These are phyloP conservation scores for Chelidonichthys spinosus DNA, from an alignment of 2,797 vertebrate genomes.

Conservation along the genomic window DNA sequence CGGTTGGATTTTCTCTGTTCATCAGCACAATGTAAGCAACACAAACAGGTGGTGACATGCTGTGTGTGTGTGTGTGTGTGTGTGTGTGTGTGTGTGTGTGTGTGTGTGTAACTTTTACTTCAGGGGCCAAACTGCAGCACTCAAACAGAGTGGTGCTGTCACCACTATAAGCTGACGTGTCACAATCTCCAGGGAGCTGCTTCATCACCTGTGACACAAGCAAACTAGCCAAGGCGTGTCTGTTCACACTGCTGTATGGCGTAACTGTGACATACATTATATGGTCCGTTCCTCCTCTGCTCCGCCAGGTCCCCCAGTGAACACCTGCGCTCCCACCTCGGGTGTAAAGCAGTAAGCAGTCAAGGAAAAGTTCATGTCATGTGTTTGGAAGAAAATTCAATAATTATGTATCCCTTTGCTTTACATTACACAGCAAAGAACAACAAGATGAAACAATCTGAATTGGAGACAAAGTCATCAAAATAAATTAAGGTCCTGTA, in stretches of 20 bases:
- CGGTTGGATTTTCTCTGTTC: constrained; percentile 41
- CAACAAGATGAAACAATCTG: neutral
- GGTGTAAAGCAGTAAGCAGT: constrained; percentile 22
- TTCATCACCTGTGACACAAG: constrained; percentile 72
- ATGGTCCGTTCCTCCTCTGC: constrained; percentile 49
- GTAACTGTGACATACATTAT: constrained; percentile 61
- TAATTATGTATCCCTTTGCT: neutral
- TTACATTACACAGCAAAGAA: neutral
- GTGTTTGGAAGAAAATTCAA: constrained; percentile 8
- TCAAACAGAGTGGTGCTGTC: constrained; percentile 67
- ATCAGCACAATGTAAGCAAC: constrained; percentile 28
- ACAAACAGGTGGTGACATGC: constrained; percentile 22
- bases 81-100: constrained; percentile 13
- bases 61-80: constrained; percentile 6
- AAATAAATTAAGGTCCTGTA: neutral
- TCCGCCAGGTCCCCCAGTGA: constrained; percentile 45
- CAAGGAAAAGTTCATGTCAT: constrained; percentile 38
- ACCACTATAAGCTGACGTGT: constrained; percentile 55
- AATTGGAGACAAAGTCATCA: neutral
- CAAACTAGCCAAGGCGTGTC: constrained; percentile 49
- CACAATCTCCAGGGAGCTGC: constrained; percentile 60
- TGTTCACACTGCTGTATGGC: constrained; percentile 51
- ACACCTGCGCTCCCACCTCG: constrained; percentile 62
- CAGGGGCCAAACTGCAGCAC: constrained; percentile 41
- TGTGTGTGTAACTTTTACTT: constrained; percentile 26